These are phyloP conservation scores for Platysternon megacephalum DNA, from an alignment of 2,113 vertebrate species.

Conservation along the genomic window DNA sequence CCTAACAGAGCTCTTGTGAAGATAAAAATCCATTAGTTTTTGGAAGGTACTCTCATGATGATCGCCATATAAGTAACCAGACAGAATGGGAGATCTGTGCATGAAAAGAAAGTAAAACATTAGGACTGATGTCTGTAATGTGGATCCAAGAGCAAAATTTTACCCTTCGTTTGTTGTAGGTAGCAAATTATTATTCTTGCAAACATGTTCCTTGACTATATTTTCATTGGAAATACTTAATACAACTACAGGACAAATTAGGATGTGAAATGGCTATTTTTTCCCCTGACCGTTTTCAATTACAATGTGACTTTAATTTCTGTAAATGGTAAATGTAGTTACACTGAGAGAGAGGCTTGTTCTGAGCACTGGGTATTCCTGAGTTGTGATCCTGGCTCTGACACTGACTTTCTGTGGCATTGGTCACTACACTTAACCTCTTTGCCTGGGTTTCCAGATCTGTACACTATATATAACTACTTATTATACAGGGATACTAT, in stretches of 20 bases:
- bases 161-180: conserved; percentile 6
- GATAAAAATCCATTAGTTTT: background rate
- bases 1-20: background rate
- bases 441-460: background rate
- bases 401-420: background rate
- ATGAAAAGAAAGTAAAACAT: background rate
- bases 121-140: background rate
- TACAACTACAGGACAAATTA: background rate
- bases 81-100: background rate
- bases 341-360: background rate
- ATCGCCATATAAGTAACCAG: background rate
- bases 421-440: background rate
- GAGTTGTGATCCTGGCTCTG: background rate
- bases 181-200: conserved; percentile 45
- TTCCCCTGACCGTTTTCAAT: background rate
- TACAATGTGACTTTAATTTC: background rate
- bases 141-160: conserved; percentile 16
- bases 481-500: background rate
- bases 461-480: background rate
- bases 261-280: background rate
- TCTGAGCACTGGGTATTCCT: background rate
- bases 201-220: conserved; percentile 46
- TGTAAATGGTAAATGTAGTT: background rate
- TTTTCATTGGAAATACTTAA: conserved; percentile 12
- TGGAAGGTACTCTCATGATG: background rate